Conservation (phyloP, 2,888 invertebrate species). For the Sialis fuliginosa region DNA sequence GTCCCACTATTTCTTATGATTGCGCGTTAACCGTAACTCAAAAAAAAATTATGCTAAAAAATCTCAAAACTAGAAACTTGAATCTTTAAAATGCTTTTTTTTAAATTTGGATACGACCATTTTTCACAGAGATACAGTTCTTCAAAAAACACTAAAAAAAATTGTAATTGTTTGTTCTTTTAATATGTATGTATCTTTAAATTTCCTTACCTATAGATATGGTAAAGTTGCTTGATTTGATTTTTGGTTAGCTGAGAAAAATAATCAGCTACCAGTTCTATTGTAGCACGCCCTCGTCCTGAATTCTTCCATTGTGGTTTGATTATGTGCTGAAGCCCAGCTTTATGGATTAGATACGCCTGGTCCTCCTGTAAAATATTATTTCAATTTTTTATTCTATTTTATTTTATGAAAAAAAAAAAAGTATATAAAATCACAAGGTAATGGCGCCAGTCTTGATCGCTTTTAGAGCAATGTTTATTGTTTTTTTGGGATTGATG, state of each 20-base stretch:
- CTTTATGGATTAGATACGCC: constrained; percentile 60
- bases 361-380: constrained; percentile 46
- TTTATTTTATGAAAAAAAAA: too few species aligned
- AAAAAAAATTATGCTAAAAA: not conserved
- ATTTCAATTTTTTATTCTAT: too few species aligned
- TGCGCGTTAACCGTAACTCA: not conserved
- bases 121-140: constrained; percentile 8
- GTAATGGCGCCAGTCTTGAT: too few species aligned
- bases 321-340: constrained; percentile 53
- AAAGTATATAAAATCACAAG: too few species aligned
- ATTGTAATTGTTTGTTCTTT: too few species aligned
- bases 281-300: constrained; percentile 55
- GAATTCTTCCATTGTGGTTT: constrained; percentile 73
- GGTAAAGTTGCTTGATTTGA: constrained; percentile 59
- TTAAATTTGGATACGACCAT: too few species aligned
- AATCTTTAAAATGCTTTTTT: too few species aligned
- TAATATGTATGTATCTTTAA: too few species aligned
- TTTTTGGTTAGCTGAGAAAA: constrained; percentile 57
- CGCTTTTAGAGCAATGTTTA: too few species aligned
- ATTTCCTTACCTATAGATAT: constrained; percentile 50
- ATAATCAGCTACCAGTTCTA: constrained; percentile 52
- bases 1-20: too few species aligned
- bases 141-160: too few species aligned
- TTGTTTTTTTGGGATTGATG: too few species aligned
- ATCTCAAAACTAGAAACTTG: not conserved